Conservation (phyloP, 2,888 invertebrate genomes). For the Acanthacorydalis orientalis region DNA sequence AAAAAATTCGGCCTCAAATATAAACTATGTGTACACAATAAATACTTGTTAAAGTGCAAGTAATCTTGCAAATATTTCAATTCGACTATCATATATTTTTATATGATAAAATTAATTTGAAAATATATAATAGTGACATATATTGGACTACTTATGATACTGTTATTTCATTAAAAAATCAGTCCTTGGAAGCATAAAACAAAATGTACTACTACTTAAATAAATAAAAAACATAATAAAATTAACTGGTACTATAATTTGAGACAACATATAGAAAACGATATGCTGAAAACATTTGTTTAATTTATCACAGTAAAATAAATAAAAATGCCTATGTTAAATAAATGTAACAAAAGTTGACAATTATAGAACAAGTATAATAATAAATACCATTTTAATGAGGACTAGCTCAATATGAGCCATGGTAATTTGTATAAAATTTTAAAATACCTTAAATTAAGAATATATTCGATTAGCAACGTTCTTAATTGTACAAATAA, state of each 20-base stretch:
- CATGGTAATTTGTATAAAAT: not conserved
- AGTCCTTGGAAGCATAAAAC: not conserved
- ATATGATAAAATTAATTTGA: too few species aligned
- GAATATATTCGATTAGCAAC: not conserved
- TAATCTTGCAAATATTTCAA: too few species aligned
- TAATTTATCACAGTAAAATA: too few species aligned
- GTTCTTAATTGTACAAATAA: constrained; percentile 2
- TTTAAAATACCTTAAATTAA: not conserved
- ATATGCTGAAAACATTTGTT: too few species aligned
- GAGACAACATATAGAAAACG: not conserved
- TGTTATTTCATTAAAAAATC: not conserved
- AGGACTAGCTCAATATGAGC: constrained; percentile 7
- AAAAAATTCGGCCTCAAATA: too few species aligned
- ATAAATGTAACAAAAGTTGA: not conserved
- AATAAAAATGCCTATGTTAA: not conserved
- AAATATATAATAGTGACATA: too few species aligned
- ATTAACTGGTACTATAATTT: not conserved
- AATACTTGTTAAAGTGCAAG: too few species aligned
- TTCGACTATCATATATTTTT: too few species aligned
- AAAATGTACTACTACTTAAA: too few species aligned
- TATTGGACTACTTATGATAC: too few species aligned
- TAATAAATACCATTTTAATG: not conserved
- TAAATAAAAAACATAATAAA: not conserved
- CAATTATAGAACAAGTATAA: not conserved
- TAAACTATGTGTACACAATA: too few species aligned